These are phyloP conservation scores for Blera fallax DNA, from an alignment of 2,888 invertebrate genomes.

Conservation along the genomic window DNA sequence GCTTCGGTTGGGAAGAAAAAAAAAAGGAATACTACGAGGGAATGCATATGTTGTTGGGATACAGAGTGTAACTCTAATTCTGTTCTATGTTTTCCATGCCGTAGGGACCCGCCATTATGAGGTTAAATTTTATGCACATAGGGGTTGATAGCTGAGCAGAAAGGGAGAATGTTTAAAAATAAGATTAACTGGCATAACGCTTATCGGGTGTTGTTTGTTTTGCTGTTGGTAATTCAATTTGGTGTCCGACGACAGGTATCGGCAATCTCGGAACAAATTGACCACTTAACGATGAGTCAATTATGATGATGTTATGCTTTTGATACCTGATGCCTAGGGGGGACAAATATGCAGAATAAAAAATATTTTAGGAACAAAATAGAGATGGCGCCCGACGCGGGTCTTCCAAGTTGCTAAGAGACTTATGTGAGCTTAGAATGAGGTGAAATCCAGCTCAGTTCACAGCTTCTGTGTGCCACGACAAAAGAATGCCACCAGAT, in stretches of 20 bases:
- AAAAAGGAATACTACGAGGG: background rate
- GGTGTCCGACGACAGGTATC: constrained; percentile 11
- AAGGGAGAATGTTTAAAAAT: constrained; percentile 37
- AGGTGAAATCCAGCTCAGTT: too few relatives aligned
- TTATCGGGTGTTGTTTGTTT: constrained; percentile 18
- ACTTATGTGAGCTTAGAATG: too few relatives aligned
- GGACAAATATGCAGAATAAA: background rate
- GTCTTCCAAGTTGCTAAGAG: too few relatives aligned
- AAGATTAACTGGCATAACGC: constrained; percentile 31
- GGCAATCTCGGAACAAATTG: constrained; percentile 23
- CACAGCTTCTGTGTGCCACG: too few relatives aligned
- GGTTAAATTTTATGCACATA: constrained; percentile 32
- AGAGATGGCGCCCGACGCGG: too few relatives aligned
- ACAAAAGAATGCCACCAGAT: too few relatives aligned
- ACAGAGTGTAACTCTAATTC: background rate
- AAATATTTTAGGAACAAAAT: background rate
- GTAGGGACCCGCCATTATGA: constrained; percentile 33
- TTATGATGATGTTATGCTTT: background rate
- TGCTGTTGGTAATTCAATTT: constrained; percentile 22
- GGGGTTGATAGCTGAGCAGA: constrained; percentile 19
- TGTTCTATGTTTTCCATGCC: constrained; percentile 12
- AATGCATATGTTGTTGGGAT: constrained; percentile 17
- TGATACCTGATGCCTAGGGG: background rate
- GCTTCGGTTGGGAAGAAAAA: constrained; percentile 5
- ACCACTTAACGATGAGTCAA: constrained; percentile 15